A percentile compares a stretch with the other conserved stretches of the same genome.
These are phyloP conservation scores for Sebastes goodei DNA, from an alignment of 2,797 vertebrate genomes.

Conservation along the genomic window DNA sequence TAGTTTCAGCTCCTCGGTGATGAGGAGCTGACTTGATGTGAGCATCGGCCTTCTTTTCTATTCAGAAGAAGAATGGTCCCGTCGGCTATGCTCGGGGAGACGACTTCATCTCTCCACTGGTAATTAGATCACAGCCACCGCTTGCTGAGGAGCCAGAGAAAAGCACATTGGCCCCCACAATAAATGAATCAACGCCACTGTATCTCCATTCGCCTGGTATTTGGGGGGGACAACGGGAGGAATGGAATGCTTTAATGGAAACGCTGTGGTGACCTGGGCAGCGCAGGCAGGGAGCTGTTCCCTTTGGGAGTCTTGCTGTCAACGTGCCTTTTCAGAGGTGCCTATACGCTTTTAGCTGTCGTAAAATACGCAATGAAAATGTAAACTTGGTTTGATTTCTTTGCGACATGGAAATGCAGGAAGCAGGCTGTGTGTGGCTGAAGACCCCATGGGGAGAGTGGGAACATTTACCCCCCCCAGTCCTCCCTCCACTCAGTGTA, in stretches of 20 bases:
- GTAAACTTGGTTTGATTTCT: constrained; percentile 52
- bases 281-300: constrained; percentile 35
- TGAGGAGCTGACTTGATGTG: constrained; percentile 52
- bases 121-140: constrained; percentile 79
- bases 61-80: constrained; percentile 69
- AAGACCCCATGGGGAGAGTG: constrained; percentile 8
- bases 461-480: neutral
- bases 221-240: constrained; percentile 24
- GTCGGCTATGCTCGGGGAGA: constrained; percentile 66
- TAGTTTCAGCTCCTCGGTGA: constrained; percentile 35
- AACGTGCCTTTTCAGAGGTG: constrained; percentile 26
- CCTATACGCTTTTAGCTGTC: constrained; percentile 34
- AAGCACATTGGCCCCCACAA: constrained; percentile 61
- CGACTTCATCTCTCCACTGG: constrained; percentile 74
- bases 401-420: constrained; percentile 48
- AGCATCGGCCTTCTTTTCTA: constrained; percentile 49
- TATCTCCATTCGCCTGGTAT: constrained; percentile 60
- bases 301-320: constrained; percentile 46
- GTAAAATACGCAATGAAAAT: constrained; percentile 55
- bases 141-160: constrained; percentile 67
- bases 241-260: constrained; percentile 65
- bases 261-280: constrained; percentile 33
- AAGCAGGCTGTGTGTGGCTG: constrained; percentile 43
- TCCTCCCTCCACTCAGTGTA: neutral
- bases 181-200: constrained; percentile 78